Percentiles rank a stretch among this genome's conserved stretches.
Conservation (phyloP, 2,888 invertebrate genomes). For the Trypoxylon attenuatum region DNA sequence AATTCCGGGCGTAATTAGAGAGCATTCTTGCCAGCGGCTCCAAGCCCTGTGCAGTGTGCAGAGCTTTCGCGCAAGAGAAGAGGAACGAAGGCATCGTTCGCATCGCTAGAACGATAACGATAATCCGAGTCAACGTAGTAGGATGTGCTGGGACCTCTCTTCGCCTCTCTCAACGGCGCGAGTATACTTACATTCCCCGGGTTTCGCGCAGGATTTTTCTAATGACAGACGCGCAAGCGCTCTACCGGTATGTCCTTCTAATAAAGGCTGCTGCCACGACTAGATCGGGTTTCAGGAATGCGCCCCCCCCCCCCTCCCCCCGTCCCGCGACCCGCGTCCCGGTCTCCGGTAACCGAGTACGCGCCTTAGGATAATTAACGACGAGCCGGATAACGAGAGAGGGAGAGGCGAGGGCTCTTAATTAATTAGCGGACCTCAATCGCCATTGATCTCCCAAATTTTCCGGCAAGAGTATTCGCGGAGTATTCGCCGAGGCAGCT, state of each 20-base stretch:
- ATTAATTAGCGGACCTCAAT: not conserved
- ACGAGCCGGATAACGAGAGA: not conserved
- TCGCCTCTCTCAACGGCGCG: too few relatives aligned
- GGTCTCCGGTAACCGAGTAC: not conserved
- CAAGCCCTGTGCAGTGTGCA: conserved; percentile 4
- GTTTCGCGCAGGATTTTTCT: too few relatives aligned
- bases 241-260: not conserved
- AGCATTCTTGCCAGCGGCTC: not conserved
- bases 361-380: not conserved
- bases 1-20: conserved; percentile 26
- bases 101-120: too few relatives aligned
- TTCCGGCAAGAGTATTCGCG: not conserved
- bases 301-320: not conserved
- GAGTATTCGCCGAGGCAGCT: too few relatives aligned
- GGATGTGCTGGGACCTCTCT: too few relatives aligned
- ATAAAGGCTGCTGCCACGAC: not conserved
- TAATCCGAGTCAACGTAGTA: conserved; percentile 26
- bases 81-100: conserved; percentile 11
- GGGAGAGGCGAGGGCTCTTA: not conserved
- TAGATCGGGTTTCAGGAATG: not conserved
- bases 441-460: not conserved
- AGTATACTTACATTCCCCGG: too few relatives aligned
- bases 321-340: too few relatives aligned
- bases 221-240: too few relatives aligned
- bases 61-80: not conserved